Evolutionary conservation across 2,113 vertebrate genomes (phyloP), one percentile per base, ranked within the genome.

Genomic region (Actenoides hombroni): DNA sequence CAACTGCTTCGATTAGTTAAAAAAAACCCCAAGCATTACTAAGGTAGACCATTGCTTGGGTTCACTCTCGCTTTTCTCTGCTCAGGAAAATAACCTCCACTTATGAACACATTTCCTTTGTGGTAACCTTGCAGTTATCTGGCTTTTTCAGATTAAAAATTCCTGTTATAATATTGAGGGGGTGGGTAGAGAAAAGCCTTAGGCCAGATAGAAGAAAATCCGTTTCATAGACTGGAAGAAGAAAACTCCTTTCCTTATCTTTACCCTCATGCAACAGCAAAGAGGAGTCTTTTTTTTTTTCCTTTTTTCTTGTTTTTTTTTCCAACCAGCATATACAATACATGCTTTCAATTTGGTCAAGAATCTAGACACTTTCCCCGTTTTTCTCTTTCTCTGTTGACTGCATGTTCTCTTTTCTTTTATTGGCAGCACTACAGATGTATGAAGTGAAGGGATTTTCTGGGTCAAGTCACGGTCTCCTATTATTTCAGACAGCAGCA

Each of bases 381-480:
- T 93, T 80, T 86, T 94, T 84, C 89, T 88, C 29, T 57, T 68
- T 35, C 75, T 93, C 46, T 91, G 28, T 77, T 92, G 86, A 73
- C 61, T 78, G 40, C 18, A 9, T 92, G 65, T 73, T 88, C 86
- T 83, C 90, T 83, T 65, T 90, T 40, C 79, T 83, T 90, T 95
- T 86, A 88, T 46, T 73, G 88, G 75, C 29, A 88, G 71, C 54
- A 83, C 79, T 90, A 73, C 51, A 88, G 93, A 76, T 61, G 79
- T 83, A 93, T 61, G 61, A 94, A 93, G 61, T 64, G 79, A 94
- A 96, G 79, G 49, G 28, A 94, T 90, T 69, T 96, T 86, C 85
- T 88, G 92, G 94, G 95, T 97, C 88, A 93, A 86, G 63, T 90
- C 83, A 91, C 44, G 87, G 85, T 31, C 59, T 87, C 59, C 94